Evolutionary conservation across 2,888 invertebrate species (phyloP).

Genomic region (Agriopis leucophaearia): DNA sequence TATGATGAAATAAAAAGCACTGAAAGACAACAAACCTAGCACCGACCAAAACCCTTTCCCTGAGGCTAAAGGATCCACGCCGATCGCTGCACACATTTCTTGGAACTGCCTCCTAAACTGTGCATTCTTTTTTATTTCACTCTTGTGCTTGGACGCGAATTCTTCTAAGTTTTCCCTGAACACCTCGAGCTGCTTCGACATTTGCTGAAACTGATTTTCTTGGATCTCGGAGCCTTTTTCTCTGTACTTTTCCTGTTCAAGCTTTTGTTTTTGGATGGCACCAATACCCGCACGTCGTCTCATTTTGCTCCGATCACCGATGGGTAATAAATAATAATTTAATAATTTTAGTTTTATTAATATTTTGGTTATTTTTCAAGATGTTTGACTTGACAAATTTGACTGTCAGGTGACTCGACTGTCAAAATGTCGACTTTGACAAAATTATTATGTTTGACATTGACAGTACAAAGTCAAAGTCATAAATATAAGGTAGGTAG

Average conservation of each 20-base stretch:
- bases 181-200: conserved; percentile 97
- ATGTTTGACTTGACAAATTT: neutral
- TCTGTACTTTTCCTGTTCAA: conserved; percentile 95
- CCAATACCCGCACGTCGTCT: conserved; percentile 94
- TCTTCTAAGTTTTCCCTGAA: conserved; percentile 97
- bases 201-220: conserved; percentile 96
- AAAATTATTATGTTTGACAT: too few relatives aligned
- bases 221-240: conserved; percentile 97
- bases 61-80: conserved; percentile 98
- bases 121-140: conserved; percentile 97
- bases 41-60: conserved; percentile 99
- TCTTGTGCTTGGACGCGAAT: conserved; percentile 97
- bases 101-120: conserved; percentile 98
- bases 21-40: conserved; percentile 82
- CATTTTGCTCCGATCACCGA: conserved; percentile 85
- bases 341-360: neutral
- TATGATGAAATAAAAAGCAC: neutral
- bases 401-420: too few relatives aligned
- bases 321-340: neutral
- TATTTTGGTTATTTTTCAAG: neutral
- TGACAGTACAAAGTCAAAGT: too few relatives aligned
- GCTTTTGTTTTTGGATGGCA: conserved; percentile 95
- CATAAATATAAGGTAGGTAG: neutral
- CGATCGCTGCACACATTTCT: conserved; percentile 99
- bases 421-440: too few relatives aligned